Base-by-base conservation (phyloP, 2,113 vertebrate species). In the human (Homo sapiens) region DNA sequence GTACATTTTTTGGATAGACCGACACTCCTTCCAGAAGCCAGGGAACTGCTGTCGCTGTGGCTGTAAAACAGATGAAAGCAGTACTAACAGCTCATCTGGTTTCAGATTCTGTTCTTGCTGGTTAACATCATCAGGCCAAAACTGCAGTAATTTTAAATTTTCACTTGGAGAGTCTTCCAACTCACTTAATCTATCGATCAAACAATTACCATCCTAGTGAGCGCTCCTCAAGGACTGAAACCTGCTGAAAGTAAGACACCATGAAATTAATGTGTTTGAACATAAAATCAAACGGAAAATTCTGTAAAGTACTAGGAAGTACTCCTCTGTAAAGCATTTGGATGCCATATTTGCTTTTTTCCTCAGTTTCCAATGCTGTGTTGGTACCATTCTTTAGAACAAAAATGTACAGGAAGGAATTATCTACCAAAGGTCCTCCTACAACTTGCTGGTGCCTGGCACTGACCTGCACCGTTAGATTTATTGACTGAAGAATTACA, bases 1-100 rank as follows among this genome's bases (percentile, higher is more conserved):
- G 96, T 97, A 98, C 97, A 97, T 89, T 94, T 98, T 98, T 96
- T 68, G 0, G 81, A 89, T 97, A 96, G 50, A 96, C 87, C 85
- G 96, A 40, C 18, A 0, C 2, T 96, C 59, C 25, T 89, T 95
- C 93, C 40, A 96, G 92, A 93, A 82, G 35, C 55, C 16, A 27
- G 90, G 73, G 30, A 97, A 93, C 93, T 94, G 40, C 76, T 93
- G 72, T 88, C 90, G 27, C 45, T 59, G 38, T 88, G 94, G 45
- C 92, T 94, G 27, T 94, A 91, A 97, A 48, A 52, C 83, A 23
- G 89, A 64, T 10, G 43, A 43, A 64, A 76, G 70, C 57, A 40
- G 38, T 27, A 38, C n/a, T 55, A 40, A 59, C n/a, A 55, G 80
- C 22, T 50, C 66, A 22, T 43, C 30, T n/a, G 4, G 52, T 59